phyloP scores from a whole-genome alignment of 2,888 invertebrate genomes.

The Coleophora deauratella region DNA sequence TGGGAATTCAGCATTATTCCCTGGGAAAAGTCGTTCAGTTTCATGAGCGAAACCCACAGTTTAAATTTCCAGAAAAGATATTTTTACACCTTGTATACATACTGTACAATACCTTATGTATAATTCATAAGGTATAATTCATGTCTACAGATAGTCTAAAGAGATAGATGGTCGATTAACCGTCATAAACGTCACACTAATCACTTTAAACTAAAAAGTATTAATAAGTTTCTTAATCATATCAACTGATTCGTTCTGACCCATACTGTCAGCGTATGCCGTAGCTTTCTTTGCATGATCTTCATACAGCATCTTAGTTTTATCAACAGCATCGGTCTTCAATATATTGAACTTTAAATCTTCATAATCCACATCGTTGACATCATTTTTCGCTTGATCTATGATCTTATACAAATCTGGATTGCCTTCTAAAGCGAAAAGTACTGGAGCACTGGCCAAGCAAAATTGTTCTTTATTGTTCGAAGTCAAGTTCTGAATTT shows the following conservation, averaged over 20 bases:
- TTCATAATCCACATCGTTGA: conserved; percentile 79
- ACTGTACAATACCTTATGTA: no score
- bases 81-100: no score
- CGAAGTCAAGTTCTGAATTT: conserved; percentile 60
- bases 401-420: conserved; percentile 77
- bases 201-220: conserved; percentile 20
- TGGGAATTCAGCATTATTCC: no score
- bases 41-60: no score
- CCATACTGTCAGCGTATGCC: conserved; percentile 48
- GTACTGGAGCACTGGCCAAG: conserved; percentile 86
- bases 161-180: no score
- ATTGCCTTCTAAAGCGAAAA: conserved; percentile 87
- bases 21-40: no score
- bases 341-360: conserved; percentile 68
- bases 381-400: conserved; percentile 78
- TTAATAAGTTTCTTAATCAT: conserved; percentile 64
- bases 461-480: conserved; percentile 80
- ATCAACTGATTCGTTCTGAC: conserved; percentile 55
- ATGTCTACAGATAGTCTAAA: no score
- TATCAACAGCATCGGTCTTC: conserved; percentile 60
- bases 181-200: no score
- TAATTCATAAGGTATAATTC: no score
- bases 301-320: conserved; percentile 52
- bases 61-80: no score
- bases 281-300: conserved; percentile 59